These are phyloP conservation scores for Buathra laborator DNA, from an alignment of 2,888 invertebrate species.

Conservation along the genomic window DNA sequence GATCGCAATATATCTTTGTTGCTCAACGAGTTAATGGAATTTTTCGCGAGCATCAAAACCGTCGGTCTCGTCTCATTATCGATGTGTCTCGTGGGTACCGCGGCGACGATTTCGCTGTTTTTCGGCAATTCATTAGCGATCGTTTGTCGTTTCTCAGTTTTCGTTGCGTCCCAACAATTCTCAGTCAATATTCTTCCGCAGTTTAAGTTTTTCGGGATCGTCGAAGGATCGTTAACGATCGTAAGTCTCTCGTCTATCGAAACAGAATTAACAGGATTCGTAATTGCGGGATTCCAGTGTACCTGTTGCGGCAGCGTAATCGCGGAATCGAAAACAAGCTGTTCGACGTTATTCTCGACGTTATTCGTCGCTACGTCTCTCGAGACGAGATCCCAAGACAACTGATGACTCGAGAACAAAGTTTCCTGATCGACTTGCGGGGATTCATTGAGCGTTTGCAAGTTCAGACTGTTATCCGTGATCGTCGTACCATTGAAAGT, in stretches of 20 bases:
- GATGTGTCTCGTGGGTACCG: slow-evolving; percentile 42
- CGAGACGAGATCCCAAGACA: slow-evolving; percentile 59
- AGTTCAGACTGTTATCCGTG: not conserved
- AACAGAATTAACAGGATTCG: not conserved
- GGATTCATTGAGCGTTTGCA: not conserved
- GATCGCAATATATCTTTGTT: slow-evolving; percentile 63
- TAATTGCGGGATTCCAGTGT: slow-evolving; percentile 40
- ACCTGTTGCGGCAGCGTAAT: slow-evolving; percentile 43
- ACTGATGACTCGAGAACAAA: slow-evolving; percentile 22
- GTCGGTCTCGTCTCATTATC: slow-evolving; percentile 87
- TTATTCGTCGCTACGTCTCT: slow-evolving; percentile 24
- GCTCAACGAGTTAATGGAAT: slow-evolving; percentile 57
- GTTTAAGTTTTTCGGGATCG: not conserved
- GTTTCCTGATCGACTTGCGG: slow-evolving; percentile 1
- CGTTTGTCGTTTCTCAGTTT: slow-evolving; percentile 4
- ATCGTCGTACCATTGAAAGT: not conserved
- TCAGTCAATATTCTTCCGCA: slow-evolving; percentile 9
- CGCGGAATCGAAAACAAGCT: slow-evolving; percentile 47
- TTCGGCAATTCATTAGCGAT: slow-evolving; percentile 1
- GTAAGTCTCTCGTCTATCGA: not conserved
- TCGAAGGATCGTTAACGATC: not conserved
- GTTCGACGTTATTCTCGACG: slow-evolving; percentile 31
- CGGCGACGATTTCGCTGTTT: slow-evolving; percentile 2
- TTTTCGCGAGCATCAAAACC: slow-evolving; percentile 86
- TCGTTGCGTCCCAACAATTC: slow-evolving; percentile 48